Evolutionary conservation across 2,888 invertebrate species (phyloP).

Genomic region (Mesochorus sp.): DNA sequence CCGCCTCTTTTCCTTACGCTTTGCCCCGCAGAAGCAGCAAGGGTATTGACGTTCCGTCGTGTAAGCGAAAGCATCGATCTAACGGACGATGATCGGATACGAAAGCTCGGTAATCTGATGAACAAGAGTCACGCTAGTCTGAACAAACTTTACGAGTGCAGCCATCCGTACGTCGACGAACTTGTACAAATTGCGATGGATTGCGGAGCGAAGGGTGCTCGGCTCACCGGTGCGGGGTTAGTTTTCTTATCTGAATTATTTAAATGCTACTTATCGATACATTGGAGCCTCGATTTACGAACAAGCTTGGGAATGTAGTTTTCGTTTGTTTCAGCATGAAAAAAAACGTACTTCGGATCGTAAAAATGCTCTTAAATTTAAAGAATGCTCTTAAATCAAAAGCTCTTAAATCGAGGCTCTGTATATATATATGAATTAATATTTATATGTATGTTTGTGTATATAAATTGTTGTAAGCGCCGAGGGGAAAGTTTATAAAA

Average conservation of each 20-base stretch:
- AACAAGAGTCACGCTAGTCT: constrained; percentile 94
- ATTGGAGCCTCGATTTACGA: background rate
- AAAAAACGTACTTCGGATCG: too few relatives aligned
- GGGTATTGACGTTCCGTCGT: constrained; percentile 85
- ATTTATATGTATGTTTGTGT: too few relatives aligned
- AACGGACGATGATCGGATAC: constrained; percentile 81
- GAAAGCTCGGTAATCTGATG: constrained; percentile 91
- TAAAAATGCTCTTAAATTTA: too few relatives aligned
- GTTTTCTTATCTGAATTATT: constrained; percentile 52
- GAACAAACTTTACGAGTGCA: constrained; percentile 94
- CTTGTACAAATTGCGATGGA: constrained; percentile 90
- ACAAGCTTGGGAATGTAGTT: background rate
- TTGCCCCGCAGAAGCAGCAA: constrained; percentile 89
- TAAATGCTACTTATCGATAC: background rate
- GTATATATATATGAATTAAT: too few relatives aligned
- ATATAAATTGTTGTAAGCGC: too few relatives aligned
- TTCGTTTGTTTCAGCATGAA: too few relatives aligned
- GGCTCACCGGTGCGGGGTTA: constrained; percentile 97
- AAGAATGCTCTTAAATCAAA: too few relatives aligned
- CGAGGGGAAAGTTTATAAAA: too few relatives aligned
- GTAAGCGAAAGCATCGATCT: constrained; percentile 71
- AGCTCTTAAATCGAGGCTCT: too few relatives aligned
- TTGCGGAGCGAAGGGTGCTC: constrained; percentile 89
- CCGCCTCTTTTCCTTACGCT: too few relatives aligned
- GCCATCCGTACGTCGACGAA: constrained; percentile 92